Conservation (phyloP, 2,888 invertebrate genomes). For the Carcina quercana region DNA sequence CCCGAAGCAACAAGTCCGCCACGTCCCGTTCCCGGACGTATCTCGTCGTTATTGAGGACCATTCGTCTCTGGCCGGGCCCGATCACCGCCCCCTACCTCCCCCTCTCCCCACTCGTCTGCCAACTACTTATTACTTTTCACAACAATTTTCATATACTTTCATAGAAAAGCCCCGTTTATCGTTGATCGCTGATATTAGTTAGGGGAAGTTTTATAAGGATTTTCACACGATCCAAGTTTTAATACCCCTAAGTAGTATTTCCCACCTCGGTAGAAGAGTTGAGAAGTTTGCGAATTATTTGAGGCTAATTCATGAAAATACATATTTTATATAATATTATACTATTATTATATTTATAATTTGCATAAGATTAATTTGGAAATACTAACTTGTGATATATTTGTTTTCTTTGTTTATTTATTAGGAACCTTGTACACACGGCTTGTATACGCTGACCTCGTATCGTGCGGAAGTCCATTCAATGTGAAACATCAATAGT, state of each 20-base stretch:
- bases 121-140: slow-evolving; percentile 25
- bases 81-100: slow-evolving; percentile 23
- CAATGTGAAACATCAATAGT: too few relatives aligned
- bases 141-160: slow-evolving; percentile 31
- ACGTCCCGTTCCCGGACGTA: slow-evolving; percentile 47
- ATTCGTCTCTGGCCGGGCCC: slow-evolving; percentile 48
- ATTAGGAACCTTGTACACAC: too few relatives aligned
- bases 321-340: too few relatives aligned
- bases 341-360: too few relatives aligned
- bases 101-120: slow-evolving; percentile 12
- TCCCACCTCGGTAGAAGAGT: slow-evolving; percentile 7
- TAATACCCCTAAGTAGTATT: slow-evolving; percentile 21
- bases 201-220: slow-evolving; percentile 18
- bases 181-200: slow-evolving; percentile 22
- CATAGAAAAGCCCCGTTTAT: slow-evolving; percentile 20
- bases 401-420: too few relatives aligned
- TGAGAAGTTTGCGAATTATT: too few relatives aligned
- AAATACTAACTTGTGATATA: too few relatives aligned
- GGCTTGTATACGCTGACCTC: too few relatives aligned
- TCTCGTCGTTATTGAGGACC: slow-evolving; percentile 50
- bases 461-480: too few relatives aligned
- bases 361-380: too few relatives aligned
- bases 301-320: too few relatives aligned
- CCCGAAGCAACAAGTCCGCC: slow-evolving; percentile 62
- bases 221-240: slow-evolving; percentile 20